These are phyloP conservation scores for Notolabrus celidotus DNA, from an alignment of 2,797 vertebrate species.

Conservation along the genomic window DNA sequence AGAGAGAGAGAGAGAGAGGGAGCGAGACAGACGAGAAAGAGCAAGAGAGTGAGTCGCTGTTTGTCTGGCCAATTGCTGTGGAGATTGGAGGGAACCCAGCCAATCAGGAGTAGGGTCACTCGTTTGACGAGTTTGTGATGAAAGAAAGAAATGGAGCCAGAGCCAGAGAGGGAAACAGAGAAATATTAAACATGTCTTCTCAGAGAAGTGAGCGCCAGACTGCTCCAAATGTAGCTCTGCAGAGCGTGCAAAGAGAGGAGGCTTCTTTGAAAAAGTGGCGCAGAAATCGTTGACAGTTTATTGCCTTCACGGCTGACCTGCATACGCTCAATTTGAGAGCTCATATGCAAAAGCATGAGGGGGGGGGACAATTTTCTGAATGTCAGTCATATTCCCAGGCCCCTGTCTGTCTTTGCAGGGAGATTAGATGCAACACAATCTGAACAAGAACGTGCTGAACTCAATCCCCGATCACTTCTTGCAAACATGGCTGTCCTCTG, in stretches of 20 bases:
- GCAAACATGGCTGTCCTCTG: conserved; percentile 78
- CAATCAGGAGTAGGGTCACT: conserved; percentile 76
- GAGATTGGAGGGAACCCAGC: conserved; percentile 46
- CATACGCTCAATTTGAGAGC: conserved; percentile 43
- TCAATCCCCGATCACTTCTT: conserved; percentile 66
- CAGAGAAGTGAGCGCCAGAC: conserved; percentile 17
- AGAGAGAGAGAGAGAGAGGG: conserved; percentile 35
- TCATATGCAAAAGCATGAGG: conserved; percentile 22
- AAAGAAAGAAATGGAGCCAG: conserved; percentile 63
- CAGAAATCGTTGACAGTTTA: conserved; percentile 56
- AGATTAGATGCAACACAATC: conserved; percentile 75
- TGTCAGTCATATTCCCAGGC: conserved; percentile 60
- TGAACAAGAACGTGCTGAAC: conserved; percentile 71
- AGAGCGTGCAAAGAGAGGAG: conserved; percentile 15
- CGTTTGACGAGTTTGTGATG: conserved; percentile 82
- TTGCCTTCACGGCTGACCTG: conserved; percentile 65
- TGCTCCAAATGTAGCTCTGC: conserved; percentile 20
- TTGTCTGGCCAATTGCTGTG: conserved; percentile 58
- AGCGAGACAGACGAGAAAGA: conserved; percentile 29
- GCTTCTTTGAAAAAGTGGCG: conserved; percentile 37
- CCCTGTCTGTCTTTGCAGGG: conserved; percentile 59
- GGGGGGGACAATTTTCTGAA: conserved; percentile 48
- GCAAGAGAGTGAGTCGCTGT: conserved; percentile 40
- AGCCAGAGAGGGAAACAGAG: conserved; percentile 55
- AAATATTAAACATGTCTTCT: conserved; percentile 60